These are phyloP conservation scores for Rhincodon typus DNA, from an alignment of 2,797 vertebrate species.

Conservation along the genomic window DNA sequence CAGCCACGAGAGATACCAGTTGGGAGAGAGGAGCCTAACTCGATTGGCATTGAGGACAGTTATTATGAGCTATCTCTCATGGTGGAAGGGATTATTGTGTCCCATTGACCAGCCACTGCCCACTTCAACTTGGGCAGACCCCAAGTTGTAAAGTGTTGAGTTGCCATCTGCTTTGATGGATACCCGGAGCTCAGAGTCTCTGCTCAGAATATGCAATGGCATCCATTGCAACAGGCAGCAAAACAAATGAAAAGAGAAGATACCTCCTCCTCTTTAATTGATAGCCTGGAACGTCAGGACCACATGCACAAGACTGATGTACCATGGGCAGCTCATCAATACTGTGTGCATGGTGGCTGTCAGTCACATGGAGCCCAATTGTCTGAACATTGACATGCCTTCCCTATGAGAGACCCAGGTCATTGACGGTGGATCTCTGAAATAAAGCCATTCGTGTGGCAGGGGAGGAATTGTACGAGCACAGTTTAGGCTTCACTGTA, in stretches of 20 bases:
- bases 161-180: neutral
- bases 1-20: too few relatives aligned
- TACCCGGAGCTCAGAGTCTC: too few relatives aligned
- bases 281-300: neutral
- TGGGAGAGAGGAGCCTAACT: too few relatives aligned
- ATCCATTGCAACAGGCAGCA: neutral
- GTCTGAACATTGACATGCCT: neutral
- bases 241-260: neutral
- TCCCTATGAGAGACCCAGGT: too few relatives aligned
- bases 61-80: too few relatives aligned
- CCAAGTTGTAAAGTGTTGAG: neutral
- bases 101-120: neutral
- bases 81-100: neutral
- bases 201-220: neutral
- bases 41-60: too few relatives aligned
- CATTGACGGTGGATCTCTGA: neutral
- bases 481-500: neutral
- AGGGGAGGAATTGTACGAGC: neutral
- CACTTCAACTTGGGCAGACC: neutral
- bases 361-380: neutral
- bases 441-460: neutral
- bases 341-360: neutral
- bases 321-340: neutral
- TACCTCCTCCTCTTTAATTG: neutral
- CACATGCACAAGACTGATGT: neutral